Conservation (phyloP, 2,888 invertebrate genomes). For the Stegana nigrithorax region DNA sequence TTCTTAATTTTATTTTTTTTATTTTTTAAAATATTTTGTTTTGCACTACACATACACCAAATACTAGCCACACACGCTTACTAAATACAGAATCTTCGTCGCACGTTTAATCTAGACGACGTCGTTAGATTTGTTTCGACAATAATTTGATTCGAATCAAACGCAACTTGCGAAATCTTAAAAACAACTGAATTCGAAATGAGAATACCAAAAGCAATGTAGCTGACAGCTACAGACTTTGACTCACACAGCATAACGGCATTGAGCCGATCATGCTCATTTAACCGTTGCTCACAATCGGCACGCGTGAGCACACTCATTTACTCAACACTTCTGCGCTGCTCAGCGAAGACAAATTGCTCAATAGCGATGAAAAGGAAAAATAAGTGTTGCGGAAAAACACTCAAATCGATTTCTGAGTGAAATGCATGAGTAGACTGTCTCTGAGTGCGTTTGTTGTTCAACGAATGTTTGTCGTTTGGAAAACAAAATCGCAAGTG, state of each 20-base stretch:
- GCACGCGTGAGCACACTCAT: neutral
- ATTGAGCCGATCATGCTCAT: too few relatives aligned
- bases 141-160: slow-evolving; percentile 34
- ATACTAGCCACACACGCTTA: neutral
- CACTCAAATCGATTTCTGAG: neutral
- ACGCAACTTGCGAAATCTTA: slow-evolving; percentile 57
- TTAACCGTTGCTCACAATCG: neutral
- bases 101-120: slow-evolving; percentile 38
- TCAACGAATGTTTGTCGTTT: neutral
- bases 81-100: neutral
- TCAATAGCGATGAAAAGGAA: neutral
- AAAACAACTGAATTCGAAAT: slow-evolving; percentile 56
- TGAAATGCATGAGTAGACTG: too few relatives aligned
- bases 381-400: neutral
- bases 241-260: slow-evolving; percentile 26
- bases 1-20: neutral
- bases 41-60: neutral
- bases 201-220: slow-evolving; percentile 23
- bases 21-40: slow-evolving; percentile 1
- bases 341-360: neutral
- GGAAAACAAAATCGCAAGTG: neutral
- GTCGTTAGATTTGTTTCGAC: slow-evolving; percentile 30
- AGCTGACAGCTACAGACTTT: slow-evolving; percentile 25
- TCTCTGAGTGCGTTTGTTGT: too few relatives aligned
- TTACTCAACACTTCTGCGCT: neutral